Base-by-base conservation (phyloP, 1,140 invertebrate genomes). In the Drosophila murphyi region DNA sequence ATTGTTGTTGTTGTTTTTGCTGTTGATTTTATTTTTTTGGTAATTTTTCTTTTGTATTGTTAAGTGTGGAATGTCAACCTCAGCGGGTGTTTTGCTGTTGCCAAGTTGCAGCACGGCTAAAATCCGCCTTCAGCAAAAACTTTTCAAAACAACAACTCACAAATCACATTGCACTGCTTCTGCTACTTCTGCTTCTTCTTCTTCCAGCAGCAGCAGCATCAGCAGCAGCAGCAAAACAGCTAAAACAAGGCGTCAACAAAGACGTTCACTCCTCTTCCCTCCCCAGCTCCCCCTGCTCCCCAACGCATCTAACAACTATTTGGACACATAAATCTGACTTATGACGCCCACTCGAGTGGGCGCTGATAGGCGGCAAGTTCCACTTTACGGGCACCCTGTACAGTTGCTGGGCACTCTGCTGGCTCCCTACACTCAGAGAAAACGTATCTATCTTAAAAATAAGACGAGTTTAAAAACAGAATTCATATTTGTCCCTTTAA, bases 241-340 rank as follows among this genome's bases (percentile, higher is more conserved):
- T 41, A 60, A 67, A 82, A 78, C 70, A 76, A 65, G 78, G 67
- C 74, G 59, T 37, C 50, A 63, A 35, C 43, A 55, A 57, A 43
- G 76, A 62, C 67, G 41, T 43, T 29, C 29, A 32, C 50, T n/a
- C 61, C 39, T 20, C 29, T 12, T 29, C 12, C 10, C 28, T 20
- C 2, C 4, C 8, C n/a, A 10, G 64, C 37, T 35, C 74, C 51
- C 28, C 6, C n/a, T n/a, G 10, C 39, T 41, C 8, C 8, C 39
- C 20, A 20, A 20, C 20, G 20, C 20, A 20, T 41, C 10, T 43
- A 45, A 57, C 43, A 76, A 86, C 72, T 87, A 83, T 88, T 88
- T 89, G 80, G 85, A 88, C 85, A 83, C 83, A 88, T 88, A 88
- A 88, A 88, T 88, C 73, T 88, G 85, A 89, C 77, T 89, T 89